phyloP scores from a whole-genome alignment of 37 sponge, comb jelly and placozoan genomes.

The Geodia barretti region DNA sequence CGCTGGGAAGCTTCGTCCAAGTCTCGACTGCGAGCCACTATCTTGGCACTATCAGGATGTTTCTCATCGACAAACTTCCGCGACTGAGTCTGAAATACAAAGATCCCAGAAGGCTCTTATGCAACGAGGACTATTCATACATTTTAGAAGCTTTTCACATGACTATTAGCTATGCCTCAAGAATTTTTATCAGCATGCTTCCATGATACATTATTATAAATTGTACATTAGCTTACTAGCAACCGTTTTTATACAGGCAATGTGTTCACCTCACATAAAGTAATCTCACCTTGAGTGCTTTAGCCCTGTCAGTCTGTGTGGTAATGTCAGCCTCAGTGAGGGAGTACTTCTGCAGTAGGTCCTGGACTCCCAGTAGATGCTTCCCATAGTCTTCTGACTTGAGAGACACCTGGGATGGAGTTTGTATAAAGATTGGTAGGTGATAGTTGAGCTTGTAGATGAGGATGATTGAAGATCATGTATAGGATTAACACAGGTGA shows the following conservation, averaged over 20 bases:
- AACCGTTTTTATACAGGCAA: not conserved
- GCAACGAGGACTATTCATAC: not conserved
- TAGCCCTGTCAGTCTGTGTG: slow-evolving; percentile 66
- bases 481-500: too few species aligned
- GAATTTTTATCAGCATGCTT: too few species aligned
- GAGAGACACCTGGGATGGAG: slow-evolving; percentile 52
- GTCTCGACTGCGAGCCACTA: slow-evolving; percentile 48
- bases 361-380: slow-evolving; percentile 90
- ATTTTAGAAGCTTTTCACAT: too few species aligned
- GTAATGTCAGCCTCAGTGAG: slow-evolving; percentile 83
- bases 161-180: too few species aligned
- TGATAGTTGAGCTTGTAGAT: not conserved
- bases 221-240: too few species aligned
- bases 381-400: slow-evolving; percentile 92
- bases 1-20: slow-evolving; percentile 52
- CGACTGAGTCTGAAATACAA: not conserved
- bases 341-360: slow-evolving; percentile 91
- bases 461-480: not conserved
- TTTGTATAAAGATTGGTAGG: not conserved
- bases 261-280: not conserved
- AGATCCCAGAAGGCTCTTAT: not conserved
- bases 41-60: slow-evolving; percentile 72
- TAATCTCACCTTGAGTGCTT: slow-evolving; percentile 37
- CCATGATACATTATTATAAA: not conserved
- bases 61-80: slow-evolving; percentile 42